A percentile compares a stretch with the other conserved stretches of the same genome.
Evolutionary conservation across 2,888 invertebrate species (phyloP).

Genomic region (Sinotaia quadrata): DNA sequence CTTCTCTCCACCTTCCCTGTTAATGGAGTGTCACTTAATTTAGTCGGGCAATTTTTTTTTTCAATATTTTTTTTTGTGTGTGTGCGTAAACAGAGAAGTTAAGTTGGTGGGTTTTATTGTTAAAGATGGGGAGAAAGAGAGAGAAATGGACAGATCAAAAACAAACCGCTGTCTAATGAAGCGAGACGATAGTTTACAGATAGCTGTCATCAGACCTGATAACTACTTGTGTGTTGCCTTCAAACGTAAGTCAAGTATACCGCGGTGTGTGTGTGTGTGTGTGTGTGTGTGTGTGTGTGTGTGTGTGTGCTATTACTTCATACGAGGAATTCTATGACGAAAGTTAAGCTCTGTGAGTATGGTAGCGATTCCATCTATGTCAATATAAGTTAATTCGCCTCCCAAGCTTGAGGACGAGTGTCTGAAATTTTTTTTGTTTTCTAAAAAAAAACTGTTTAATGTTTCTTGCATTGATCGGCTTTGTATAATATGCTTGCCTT

Average conservation of each 20-base stretch:
- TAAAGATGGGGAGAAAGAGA: neutral
- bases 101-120: slow-evolving; percentile 19
- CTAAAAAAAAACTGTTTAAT: too few species aligned
- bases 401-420: too few species aligned
- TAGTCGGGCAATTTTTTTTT: slow-evolving; percentile 1
- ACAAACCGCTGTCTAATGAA: slow-evolving; percentile 21
- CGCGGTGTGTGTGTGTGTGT: slow-evolving; percentile 4
- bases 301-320: too few species aligned
- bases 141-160: slow-evolving; percentile 6
- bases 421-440: too few species aligned
- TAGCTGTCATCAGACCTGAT: slow-evolving; percentile 22
- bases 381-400: too few species aligned
- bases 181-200: slow-evolving; percentile 12
- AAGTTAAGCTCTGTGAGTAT: too few species aligned
- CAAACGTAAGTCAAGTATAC: neutral
- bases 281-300: neutral
- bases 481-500: too few species aligned
- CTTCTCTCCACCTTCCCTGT: slow-evolving; percentile 7
- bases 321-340: too few species aligned
- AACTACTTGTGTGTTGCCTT: too few species aligned
- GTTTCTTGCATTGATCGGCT: too few species aligned
- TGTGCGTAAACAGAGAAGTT: slow-evolving; percentile 24
- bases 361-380: too few species aligned
- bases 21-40: slow-evolving; percentile 25
- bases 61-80: too few species aligned